Conservation (phyloP, 2,113 vertebrate species). For the Hoplias malabaricus region DNA sequence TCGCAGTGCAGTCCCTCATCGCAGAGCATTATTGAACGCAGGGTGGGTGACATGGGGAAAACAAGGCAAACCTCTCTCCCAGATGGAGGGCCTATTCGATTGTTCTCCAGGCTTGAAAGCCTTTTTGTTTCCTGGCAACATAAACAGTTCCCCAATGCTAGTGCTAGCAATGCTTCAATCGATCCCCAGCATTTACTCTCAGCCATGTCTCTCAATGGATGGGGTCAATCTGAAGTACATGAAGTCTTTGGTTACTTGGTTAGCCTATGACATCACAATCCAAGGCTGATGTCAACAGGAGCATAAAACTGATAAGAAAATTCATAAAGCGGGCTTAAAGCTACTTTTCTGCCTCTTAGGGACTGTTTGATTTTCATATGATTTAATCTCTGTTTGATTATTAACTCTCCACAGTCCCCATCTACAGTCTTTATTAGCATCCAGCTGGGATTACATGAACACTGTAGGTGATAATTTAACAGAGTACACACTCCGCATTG, state of each 20-base stretch:
- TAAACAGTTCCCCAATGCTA: slow-evolving; percentile 16
- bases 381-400: too few species aligned
- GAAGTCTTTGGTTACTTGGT: neutral
- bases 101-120: slow-evolving; percentile 60
- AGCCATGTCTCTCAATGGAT: slow-evolving; percentile 6
- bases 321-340: neutral
- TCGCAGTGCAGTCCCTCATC: neutral
- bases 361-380: neutral
- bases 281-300: neutral
- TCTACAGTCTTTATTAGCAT: neutral
- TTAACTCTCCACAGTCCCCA: too few species aligned
- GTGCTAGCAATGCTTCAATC: slow-evolving; percentile 59
- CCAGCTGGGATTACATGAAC: neutral
- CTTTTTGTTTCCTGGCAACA: slow-evolving; percentile 60
- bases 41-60: slow-evolving; percentile 29
- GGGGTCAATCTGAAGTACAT: slow-evolving; percentile 3
- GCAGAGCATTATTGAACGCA: slow-evolving; percentile 52
- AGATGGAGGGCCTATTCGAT: slow-evolving; percentile 52
- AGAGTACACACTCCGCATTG: too few species aligned
- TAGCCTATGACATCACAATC: neutral
- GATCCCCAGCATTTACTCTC: slow-evolving; percentile 50
- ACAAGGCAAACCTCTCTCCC: slow-evolving; percentile 30
- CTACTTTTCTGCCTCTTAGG: neutral
- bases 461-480: too few species aligned
- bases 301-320: neutral